phyloP scores from a whole-genome alignment of 2,797 vertebrate genomes.

The Notolepis coatsorum region DNA sequence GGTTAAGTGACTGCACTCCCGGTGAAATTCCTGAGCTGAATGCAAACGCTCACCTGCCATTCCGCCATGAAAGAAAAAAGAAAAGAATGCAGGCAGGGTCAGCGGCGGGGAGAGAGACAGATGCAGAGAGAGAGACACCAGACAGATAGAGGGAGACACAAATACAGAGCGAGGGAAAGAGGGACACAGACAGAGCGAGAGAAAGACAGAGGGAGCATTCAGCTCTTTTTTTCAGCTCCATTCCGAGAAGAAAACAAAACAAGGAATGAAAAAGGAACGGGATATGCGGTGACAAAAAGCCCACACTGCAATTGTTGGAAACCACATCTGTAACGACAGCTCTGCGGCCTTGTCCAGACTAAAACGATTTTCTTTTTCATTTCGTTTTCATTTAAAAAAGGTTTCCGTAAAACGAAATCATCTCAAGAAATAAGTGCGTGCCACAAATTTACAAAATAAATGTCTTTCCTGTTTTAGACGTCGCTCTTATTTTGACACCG shows the following conservation, averaged over 20 bases:
- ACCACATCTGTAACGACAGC: conserved; percentile 16
- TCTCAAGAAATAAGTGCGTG: too few species aligned
- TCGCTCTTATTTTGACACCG: too few species aligned
- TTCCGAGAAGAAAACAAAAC: conserved; percentile 28
- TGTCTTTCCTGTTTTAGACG: too few species aligned
- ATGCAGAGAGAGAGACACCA: conserved; percentile 35
- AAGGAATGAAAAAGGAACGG: conserved; percentile 7
- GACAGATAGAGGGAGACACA: neutral
- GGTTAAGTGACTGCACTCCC: conserved; percentile 75
- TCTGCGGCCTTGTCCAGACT: too few species aligned
- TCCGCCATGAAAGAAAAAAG: conserved; percentile 61
- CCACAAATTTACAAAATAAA: too few species aligned
- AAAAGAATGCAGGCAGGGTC: conserved; percentile 37
- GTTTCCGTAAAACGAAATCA: too few species aligned
- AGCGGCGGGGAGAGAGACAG: conserved; percentile 32
- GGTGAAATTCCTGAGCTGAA: conserved; percentile 72
- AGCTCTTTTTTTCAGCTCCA: conserved; percentile 26
- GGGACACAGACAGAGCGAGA: neutral
- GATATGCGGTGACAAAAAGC: conserved; percentile 39
- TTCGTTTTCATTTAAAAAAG: too few species aligned
- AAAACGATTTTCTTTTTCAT: too few species aligned
- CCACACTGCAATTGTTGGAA: conserved; percentile 32
- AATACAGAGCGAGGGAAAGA: conserved; percentile 6
- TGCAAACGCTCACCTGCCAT: conserved; percentile 67
- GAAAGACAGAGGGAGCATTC: conserved; percentile 62